phyloP scores from a whole-genome alignment of 2,797 vertebrate genomes.

The Coreius guichenoti region DNA sequence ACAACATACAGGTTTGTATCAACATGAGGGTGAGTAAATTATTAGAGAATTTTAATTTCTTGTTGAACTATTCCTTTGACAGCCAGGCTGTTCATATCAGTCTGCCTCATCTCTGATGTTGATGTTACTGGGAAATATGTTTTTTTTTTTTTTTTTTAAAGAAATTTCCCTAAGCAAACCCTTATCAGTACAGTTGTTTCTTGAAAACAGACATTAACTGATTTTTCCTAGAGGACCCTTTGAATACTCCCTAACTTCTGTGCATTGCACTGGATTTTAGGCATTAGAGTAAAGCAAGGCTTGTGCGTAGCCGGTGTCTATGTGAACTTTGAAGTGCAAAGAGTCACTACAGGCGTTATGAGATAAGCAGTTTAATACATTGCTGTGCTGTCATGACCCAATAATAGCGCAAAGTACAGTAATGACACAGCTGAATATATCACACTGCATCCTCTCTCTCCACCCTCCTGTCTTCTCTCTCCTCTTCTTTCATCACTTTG shows the following conservation, averaged over 20 bases:
- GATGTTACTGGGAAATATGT: neutral
- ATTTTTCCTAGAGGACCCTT: neutral
- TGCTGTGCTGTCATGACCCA: conserved; percentile 56
- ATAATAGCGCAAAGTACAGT: conserved; percentile 49
- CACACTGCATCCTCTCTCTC: conserved; percentile 29
- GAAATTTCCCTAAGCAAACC: neutral
- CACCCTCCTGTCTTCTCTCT: conserved; percentile 69
- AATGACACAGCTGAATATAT: conserved; percentile 49
- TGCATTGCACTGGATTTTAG: neutral
- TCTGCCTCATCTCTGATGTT: neutral
- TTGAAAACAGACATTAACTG: conserved; percentile 1
- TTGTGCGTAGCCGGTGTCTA: neutral
- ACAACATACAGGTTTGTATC: neutral
- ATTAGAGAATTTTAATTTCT: neutral
- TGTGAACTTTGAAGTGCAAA: conserved; percentile 13
- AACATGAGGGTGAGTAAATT: neutral
- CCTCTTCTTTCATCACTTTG: conserved; percentile 75
- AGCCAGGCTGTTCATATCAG: neutral
- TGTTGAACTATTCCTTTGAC: neutral
- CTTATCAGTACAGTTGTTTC: neutral
- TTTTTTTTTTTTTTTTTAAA: neutral
- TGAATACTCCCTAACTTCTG: neutral
- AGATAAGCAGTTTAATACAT: conserved; percentile 28
- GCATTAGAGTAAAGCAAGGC: neutral
- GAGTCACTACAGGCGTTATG: conserved; percentile 23